These are phyloP conservation scores for Glyptemys insculpta DNA, from an alignment of 2,797 vertebrate species.

Conservation along the genomic window DNA sequence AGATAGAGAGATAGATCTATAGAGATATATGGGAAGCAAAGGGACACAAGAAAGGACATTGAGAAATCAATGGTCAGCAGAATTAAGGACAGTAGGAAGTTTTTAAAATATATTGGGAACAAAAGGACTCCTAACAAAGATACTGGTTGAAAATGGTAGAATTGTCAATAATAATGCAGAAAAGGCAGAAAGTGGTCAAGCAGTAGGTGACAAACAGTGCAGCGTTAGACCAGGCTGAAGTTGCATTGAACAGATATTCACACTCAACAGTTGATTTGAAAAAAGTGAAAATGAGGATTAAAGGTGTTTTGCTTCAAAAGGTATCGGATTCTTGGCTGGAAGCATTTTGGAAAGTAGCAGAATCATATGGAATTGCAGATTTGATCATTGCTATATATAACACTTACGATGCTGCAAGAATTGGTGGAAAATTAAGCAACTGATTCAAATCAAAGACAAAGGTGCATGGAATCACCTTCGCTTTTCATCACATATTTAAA, in stretches of 20 bases:
- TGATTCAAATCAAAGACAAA: neutral
- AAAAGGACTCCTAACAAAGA: neutral
- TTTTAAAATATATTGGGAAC: neutral
- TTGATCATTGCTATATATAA: neutral
- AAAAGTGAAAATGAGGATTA: neutral
- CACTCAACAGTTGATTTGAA: neutral
- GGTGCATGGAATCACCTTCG: neutral
- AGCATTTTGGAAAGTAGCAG: neutral
- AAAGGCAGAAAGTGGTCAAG: neutral
- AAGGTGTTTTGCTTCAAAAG: neutral
- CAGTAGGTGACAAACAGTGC: neutral
- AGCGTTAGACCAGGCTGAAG: neutral
- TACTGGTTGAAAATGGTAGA: neutral
- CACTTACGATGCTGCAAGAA: neutral
- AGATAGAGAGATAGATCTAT: too few relatives aligned
- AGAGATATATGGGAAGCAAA: neutral
- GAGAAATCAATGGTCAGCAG: neutral
- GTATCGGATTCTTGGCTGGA: neutral
- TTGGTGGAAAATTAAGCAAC: neutral
- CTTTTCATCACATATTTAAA: neutral
- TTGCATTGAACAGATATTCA: neutral
- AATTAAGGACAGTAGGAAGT: neutral
- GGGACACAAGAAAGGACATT: neutral
- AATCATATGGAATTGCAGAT: too few relatives aligned
- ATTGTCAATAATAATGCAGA: neutral